Percentiles rank a stretch among this genome's conserved stretches.
Evolutionary conservation across 2,113 vertebrate species (phyloP).

Genomic region (Xyrauchen texanus): DNA sequence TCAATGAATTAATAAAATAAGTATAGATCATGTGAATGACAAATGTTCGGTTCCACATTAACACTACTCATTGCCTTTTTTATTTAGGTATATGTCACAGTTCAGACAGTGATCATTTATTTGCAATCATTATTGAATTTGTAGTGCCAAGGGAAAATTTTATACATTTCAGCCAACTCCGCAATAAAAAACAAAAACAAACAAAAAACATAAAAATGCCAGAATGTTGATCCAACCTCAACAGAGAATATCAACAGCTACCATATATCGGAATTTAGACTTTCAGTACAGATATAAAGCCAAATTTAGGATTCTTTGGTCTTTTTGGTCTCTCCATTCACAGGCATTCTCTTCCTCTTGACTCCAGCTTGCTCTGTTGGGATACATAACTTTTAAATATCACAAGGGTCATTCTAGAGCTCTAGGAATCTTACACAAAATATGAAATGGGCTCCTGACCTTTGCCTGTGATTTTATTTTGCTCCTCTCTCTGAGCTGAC

Average conservation of each 20-base stretch:
- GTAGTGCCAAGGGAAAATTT: not conserved
- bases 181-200: not conserved
- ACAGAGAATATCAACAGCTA: constrained; percentile 7
- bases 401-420: not conserved
- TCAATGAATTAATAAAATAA: constrained; percentile 2
- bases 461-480: constrained; percentile 39
- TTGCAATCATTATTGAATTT: not conserved
- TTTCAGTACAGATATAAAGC: not conserved
- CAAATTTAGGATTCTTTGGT: constrained; percentile 45
- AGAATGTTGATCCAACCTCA: not conserved
- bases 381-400: constrained; percentile 34
- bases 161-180: not conserved
- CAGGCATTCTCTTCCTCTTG: constrained; percentile 55
- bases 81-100: not conserved
- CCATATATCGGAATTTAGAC: not conserved
- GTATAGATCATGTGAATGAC: not conserved
- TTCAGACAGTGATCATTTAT: constrained; percentile 14
- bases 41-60: not conserved
- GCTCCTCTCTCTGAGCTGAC: constrained; percentile 40
- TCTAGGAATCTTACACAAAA: not conserved
- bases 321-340: constrained; percentile 54
- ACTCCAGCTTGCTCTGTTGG: constrained; percentile 50
- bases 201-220: not conserved
- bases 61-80: not conserved
- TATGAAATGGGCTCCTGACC: constrained; percentile 30